These are phyloP conservation scores for Berghia stephanieae DNA, from an alignment of 1,140 invertebrate genomes.

Conservation along the genomic window DNA sequence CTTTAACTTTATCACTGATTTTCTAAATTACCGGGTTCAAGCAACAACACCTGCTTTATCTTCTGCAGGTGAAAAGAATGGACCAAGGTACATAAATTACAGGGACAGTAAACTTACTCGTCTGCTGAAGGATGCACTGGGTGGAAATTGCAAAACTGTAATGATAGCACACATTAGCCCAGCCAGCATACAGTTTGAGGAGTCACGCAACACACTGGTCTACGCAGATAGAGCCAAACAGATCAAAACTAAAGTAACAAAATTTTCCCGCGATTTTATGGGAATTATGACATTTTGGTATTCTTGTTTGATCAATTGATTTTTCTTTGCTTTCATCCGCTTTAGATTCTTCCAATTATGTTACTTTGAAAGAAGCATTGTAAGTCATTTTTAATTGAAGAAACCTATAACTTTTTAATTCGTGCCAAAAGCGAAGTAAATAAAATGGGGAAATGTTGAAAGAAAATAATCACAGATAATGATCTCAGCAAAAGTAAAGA, in stretches of 20 bases:
- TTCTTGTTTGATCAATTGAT: not conserved
- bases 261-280: too few relatives aligned
- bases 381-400: too few relatives aligned
- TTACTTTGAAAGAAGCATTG: too few relatives aligned
- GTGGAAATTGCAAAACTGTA: slow-evolving; percentile 92
- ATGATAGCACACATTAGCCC: slow-evolving; percentile 97
- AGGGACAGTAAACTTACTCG: slow-evolving; percentile 94
- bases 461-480: too few relatives aligned
- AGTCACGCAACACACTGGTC: slow-evolving; percentile 95
- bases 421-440: too few relatives aligned
- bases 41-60: too few relatives aligned
- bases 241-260: slow-evolving; percentile 78
- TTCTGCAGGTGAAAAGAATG: slow-evolving; percentile 72
- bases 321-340: not conserved
- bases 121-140: slow-evolving; percentile 91
- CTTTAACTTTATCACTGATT: too few relatives aligned
- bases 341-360: too few relatives aligned
- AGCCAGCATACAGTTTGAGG: slow-evolving; percentile 76
- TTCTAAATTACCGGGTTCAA: too few relatives aligned
- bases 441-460: too few relatives aligned
- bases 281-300: not conserved
- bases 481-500: too few relatives aligned
- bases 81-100: slow-evolving; percentile 90
- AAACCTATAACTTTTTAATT: too few relatives aligned
- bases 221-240: slow-evolving; percentile 93